phyloP scores from a whole-genome alignment of 2,888 invertebrate genomes.

The Hylaea fasciaria region DNA sequence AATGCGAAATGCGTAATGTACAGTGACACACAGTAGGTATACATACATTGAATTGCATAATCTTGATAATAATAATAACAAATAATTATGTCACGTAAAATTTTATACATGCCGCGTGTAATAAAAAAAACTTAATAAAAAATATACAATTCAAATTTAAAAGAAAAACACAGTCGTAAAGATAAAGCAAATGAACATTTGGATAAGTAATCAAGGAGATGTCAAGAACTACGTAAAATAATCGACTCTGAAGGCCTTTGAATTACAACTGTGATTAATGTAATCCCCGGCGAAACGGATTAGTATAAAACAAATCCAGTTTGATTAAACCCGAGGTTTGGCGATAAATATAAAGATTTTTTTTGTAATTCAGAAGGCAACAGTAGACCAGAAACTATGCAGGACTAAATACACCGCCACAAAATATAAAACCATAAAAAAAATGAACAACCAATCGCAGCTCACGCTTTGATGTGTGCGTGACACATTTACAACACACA shows the following conservation, averaged over 20 bases:
- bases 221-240: constrained; percentile 44
- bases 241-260: constrained; percentile 62
- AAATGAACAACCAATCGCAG: constrained; percentile 41
- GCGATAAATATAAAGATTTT: constrained; percentile 56
- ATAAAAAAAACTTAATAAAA: not conserved
- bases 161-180: constrained; percentile 52
- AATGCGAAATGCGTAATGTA: no score
- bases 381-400: constrained; percentile 1
- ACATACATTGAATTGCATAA: no score
- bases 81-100: no score
- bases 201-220: constrained; percentile 51
- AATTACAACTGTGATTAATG: constrained; percentile 71
- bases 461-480: constrained; percentile 32
- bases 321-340: constrained; percentile 68
- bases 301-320: constrained; percentile 63
- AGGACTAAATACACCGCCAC: constrained; percentile 7
- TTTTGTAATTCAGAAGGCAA: constrained; percentile 34
- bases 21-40: no score
- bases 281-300: constrained; percentile 64
- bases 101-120: no score
- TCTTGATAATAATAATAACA: no score
- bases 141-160: not conserved
- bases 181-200: constrained; percentile 46
- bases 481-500: constrained; percentile 25
- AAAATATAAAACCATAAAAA: no score